Evolutionary conservation across 2,113 vertebrate genomes (phyloP).

Genomic region (Cephalophus harveyi): DNA sequence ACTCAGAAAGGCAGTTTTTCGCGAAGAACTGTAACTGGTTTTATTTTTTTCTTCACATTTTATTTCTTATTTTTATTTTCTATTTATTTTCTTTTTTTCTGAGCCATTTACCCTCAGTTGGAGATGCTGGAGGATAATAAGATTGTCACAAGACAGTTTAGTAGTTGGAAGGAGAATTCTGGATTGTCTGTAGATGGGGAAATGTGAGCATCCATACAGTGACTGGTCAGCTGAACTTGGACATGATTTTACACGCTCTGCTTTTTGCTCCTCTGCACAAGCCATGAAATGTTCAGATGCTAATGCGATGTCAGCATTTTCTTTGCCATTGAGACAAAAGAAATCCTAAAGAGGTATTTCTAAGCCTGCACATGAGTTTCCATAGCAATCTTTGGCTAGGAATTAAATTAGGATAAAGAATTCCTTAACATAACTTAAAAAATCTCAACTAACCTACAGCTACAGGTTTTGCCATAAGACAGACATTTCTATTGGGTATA

Average conservation of each 20-base stretch:
- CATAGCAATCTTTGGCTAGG: constrained; percentile 41
- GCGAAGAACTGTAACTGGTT: background rate
- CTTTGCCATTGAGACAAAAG: constrained; percentile 35
- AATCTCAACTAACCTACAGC: background rate
- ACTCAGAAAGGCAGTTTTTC: background rate
- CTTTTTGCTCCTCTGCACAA: background rate
- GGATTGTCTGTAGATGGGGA: background rate
- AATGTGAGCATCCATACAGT: background rate
- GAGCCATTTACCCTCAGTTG: background rate
- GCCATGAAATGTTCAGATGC: background rate
- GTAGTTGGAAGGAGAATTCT: background rate
- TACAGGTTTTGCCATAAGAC: constrained; percentile 45
- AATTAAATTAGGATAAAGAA: constrained; percentile 51
- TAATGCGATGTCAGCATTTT: background rate
- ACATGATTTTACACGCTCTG: background rate
- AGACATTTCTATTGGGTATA: background rate
- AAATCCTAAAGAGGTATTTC: constrained; percentile 44
- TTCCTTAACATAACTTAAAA: constrained; percentile 20
- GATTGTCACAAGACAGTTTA: background rate
- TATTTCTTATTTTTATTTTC: no score
- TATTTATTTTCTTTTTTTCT: background rate
- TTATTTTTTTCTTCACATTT: background rate
- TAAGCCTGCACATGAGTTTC: constrained; percentile 25
- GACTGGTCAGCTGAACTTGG: background rate
- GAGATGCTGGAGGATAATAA: background rate